Evolutionary conservation across 1,140 invertebrate species (phyloP).

Genomic region (Zelostemma sp.): DNA sequence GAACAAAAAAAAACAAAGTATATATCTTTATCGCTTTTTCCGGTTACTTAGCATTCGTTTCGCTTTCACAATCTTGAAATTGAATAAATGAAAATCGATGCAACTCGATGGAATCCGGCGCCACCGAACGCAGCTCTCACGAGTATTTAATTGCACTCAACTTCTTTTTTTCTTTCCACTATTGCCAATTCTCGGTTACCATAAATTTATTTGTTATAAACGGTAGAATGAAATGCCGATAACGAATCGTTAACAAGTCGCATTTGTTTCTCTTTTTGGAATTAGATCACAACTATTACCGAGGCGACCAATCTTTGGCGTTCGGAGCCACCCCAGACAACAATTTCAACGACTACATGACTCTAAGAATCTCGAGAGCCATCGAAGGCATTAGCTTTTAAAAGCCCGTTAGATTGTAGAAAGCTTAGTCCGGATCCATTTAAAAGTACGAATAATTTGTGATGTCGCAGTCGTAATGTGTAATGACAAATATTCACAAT

Average conservation of each 20-base stretch:
- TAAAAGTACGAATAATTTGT: slow-evolving; percentile 44
- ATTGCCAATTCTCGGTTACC: not conserved
- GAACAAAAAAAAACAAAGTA: not conserved
- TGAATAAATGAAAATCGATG: not conserved
- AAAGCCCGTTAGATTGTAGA: slow-evolving; percentile 39
- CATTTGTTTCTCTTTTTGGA: no score
- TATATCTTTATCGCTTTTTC: not conserved
- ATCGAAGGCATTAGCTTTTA: slow-evolving; percentile 29
- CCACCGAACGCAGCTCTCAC: no score
- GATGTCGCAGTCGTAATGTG: slow-evolving; percentile 40
- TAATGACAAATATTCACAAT: slow-evolving; percentile 47
- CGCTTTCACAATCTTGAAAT: not conserved
- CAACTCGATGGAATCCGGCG: no score
- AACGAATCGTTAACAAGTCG: not conserved
- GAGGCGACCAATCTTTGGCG: slow-evolving; percentile 63
- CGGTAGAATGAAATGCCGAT: not conserved
- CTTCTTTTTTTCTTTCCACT: not conserved
- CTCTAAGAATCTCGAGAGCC: slow-evolving; percentile 38
- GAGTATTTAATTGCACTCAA: no score
- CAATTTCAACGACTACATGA: slow-evolving; percentile 55
- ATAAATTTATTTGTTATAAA: no score
- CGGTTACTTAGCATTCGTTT: not conserved
- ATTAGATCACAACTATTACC: slow-evolving; percentile 64
- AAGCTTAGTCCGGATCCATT: slow-evolving; percentile 34
- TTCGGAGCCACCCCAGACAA: slow-evolving; percentile 50